Evolutionary conservation across 1,140 invertebrate species (phyloP), one percentile per base, ranked within the genome.

Genomic region (Brachionus koreanus): DNA sequence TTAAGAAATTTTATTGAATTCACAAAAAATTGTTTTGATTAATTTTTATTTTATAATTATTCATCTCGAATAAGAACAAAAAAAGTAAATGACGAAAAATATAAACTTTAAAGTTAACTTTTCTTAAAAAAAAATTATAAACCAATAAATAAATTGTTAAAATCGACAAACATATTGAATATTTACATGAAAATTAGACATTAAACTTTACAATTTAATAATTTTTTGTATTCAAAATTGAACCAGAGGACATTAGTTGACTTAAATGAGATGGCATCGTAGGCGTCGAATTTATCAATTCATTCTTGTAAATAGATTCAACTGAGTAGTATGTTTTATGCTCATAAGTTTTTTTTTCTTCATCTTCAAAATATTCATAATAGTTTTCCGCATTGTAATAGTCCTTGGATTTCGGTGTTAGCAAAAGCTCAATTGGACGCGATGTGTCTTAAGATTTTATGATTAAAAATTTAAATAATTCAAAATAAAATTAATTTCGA

Each of bases 291-390:
- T 74, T 74, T 33, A 74, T 74, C 43, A 74, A 35, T n/a, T 74
- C 69, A 46, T 74, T 74, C 23, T 74, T 74, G 33, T 74, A 74
- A 1, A 74, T 33, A 9, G 69, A 74, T 46, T 74, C 39, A 35
- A 74, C 69, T 16, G 69, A 74, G 29, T 74, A 46, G 43, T 74
- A 74, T 25, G 69, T 74, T 29, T 74, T 74, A 23, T 74, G 69
- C 13, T 74, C 69, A 16, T 46, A 74, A 5, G 2, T 74, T 74
- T 46, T 43, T 46, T 74, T 74, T 39, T 43, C 37, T 16, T 39
- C 67, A 9, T 74, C 69, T 25, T 74, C 69, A 25, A 19, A 74
- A 46, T 74, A 74, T 74, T 74, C 69, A 9, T 74, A 74, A 46
- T 46, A 46, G 33, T 74, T 74, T 19, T 74, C 69, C 25, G 25